Conservation (phyloP, 2,888 invertebrate species). For the Chironomus riparius region DNA sequence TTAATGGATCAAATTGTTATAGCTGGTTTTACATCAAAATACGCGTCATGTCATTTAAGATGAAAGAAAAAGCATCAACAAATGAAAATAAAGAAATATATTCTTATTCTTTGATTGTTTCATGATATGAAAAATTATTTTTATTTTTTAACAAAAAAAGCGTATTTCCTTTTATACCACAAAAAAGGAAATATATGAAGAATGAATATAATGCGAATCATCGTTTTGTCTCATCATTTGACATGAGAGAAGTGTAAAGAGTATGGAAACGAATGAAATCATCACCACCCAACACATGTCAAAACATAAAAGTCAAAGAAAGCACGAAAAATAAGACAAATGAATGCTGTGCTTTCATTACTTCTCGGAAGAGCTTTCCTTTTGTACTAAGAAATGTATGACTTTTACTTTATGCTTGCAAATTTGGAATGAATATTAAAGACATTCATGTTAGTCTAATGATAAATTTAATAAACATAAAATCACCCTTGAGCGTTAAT, state of each 20-base stretch:
- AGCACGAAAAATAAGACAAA: neutral
- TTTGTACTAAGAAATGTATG: too few relatives aligned
- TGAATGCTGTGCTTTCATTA: neutral
- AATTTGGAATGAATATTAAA: too few relatives aligned
- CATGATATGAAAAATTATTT: neutral
- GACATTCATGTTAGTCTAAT: too few relatives aligned
- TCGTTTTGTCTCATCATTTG: neutral
- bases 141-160: neutral
- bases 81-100: too few relatives aligned
- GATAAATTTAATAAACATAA: too few relatives aligned
- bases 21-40: too few relatives aligned
- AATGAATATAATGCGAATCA: neutral
- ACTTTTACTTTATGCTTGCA: too few relatives aligned
- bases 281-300: neutral
- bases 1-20: too few relatives aligned
- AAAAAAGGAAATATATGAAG: neutral
- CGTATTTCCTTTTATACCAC: neutral
- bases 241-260: neutral
- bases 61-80: too few relatives aligned
- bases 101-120: neutral
- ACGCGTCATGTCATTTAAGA: too few relatives aligned
- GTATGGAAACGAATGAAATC: neutral
- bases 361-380: neutral
- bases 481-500: too few relatives aligned
- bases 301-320: neutral